Percentiles rank a stretch among this genome's conserved stretches.
These are phyloP conservation scores for Ophion ventricosus DNA, from an alignment of 2,888 invertebrate species.

Conservation along the genomic window DNA sequence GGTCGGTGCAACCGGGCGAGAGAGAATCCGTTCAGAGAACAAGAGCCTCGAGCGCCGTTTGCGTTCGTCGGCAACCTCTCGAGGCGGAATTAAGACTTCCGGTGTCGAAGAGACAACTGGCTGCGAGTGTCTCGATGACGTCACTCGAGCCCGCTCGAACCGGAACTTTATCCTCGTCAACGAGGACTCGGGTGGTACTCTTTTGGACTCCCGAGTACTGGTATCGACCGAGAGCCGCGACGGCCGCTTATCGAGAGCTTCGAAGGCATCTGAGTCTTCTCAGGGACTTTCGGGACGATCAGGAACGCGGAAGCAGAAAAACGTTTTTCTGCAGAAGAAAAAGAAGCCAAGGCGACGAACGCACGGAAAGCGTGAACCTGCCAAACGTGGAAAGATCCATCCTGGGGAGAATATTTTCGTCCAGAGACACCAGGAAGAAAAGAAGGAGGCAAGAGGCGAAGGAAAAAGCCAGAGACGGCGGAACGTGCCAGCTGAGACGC, in stretches of 20 bases:
- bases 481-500: constrained; percentile 77
- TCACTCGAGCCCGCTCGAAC: constrained; percentile 74
- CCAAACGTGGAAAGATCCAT: constrained; percentile 67
- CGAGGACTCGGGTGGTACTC: constrained; percentile 80
- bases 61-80: constrained; percentile 79
- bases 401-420: constrained; percentile 73
- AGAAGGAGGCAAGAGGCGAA: constrained; percentile 32
- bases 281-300: constrained; percentile 65
- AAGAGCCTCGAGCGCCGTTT: constrained; percentile 83
- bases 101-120: constrained; percentile 83
- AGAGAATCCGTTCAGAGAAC: constrained; percentile 82
- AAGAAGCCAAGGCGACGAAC: constrained; percentile 34
- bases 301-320: constrained; percentile 55
- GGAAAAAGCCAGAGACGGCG: constrained; percentile 30
- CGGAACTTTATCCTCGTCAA: constrained; percentile 62
- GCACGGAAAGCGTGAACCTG: constrained; percentile 3
- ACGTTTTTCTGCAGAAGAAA: constrained; percentile 69
- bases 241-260: constrained; percentile 82
- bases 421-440: constrained; percentile 61
- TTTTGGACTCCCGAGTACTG: constrained; percentile 86
- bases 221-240: constrained; percentile 84
- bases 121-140: constrained; percentile 83
- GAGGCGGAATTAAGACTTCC: constrained; percentile 83
- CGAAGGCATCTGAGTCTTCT: constrained; percentile 78
- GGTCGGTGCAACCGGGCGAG: constrained; percentile 83